Evolutionary conservation across 2,888 invertebrate genomes (phyloP).

Genomic region (Catocala sponsa): DNA sequence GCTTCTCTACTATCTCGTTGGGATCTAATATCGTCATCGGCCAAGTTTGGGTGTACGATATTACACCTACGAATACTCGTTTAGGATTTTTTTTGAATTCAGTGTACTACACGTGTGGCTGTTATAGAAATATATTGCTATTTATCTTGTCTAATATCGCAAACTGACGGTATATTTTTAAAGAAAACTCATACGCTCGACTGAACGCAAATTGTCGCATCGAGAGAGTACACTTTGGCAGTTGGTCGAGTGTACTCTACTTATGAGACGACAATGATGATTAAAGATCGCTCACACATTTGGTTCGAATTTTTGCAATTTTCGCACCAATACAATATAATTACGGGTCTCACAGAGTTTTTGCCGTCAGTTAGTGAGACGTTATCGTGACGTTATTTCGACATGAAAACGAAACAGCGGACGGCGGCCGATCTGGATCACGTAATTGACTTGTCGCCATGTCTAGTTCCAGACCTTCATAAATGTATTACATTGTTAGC

Average conservation of each 20-base stretch:
- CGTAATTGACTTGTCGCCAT: conserved; percentile 55
- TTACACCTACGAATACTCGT: conserved; percentile 10
- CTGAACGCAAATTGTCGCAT: conserved; percentile 3
- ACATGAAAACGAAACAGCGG: conserved; percentile 40
- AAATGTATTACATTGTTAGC: conserved; percentile 19
- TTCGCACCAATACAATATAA: conserved; percentile 35
- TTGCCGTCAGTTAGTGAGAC: conserved; percentile 37
- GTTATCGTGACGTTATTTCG: conserved; percentile 43
- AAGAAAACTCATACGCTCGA: conserved; percentile 5
- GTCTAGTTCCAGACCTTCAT: conserved; percentile 52
- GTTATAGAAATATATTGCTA: conserved; percentile 7
- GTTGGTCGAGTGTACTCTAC: no score
- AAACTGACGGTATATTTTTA: background rate
- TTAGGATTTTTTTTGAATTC: conserved; percentile 5
- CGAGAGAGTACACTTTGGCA: background rate
- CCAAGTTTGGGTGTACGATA: conserved; percentile 12
- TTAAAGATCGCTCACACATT: conserved; percentile 16
- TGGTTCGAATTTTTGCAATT: conserved; percentile 26
- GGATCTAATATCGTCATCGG: conserved; percentile 14
- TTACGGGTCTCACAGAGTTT: conserved; percentile 31
- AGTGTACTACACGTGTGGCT: background rate
- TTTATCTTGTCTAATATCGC: conserved; percentile 10
- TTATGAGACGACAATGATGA: conserved; percentile 15
- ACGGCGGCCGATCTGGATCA: conserved; percentile 36
- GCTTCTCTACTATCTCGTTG: conserved; percentile 5